Evolutionary conservation across 2,888 invertebrate species (phyloP).

Genomic region (Apantesis nais): DNA sequence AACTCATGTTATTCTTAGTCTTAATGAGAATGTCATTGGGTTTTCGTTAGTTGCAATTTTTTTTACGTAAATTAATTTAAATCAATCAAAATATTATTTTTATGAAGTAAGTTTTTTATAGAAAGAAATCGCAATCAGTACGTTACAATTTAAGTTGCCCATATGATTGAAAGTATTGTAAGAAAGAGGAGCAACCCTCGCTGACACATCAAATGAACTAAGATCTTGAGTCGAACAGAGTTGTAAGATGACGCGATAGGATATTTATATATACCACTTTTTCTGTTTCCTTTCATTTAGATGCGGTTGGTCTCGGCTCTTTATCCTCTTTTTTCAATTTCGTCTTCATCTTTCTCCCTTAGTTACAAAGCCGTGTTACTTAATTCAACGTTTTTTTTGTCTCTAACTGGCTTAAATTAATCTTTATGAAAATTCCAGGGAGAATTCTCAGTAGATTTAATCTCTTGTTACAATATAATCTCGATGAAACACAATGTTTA

Average conservation of each 20-base stretch:
- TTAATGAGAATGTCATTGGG: too few relatives aligned
- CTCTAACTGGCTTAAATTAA: constrained; percentile 51
- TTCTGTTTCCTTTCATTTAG: constrained; percentile 66
- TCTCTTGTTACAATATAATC: constrained; percentile 43
- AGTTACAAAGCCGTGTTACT: constrained; percentile 61
- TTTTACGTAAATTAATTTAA: too few relatives aligned
- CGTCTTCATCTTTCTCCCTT: constrained; percentile 59
- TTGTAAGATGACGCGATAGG: constrained; percentile 63
- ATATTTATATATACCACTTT: constrained; percentile 57
- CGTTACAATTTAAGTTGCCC: constrained; percentile 22
- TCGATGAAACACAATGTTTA: constrained; percentile 9
- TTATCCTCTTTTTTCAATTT: constrained; percentile 64
- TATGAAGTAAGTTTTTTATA: too few relatives aligned
- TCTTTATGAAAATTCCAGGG: constrained; percentile 50
- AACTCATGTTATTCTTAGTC: too few relatives aligned
- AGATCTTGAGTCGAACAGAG: constrained; percentile 56
- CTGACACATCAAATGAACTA: constrained; percentile 65
- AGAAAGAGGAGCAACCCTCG: constrained; percentile 36
- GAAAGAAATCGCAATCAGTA: neutral
- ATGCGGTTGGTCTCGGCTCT: constrained; percentile 59
- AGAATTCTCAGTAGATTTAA: constrained; percentile 50
- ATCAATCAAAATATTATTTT: too few relatives aligned
- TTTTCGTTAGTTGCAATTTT: too few relatives aligned
- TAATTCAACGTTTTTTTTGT: constrained; percentile 68
- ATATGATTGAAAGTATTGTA: constrained; percentile 32